Conservation (phyloP, 1,140 invertebrate genomes). For the Gryllus bimaculatus region DNA sequence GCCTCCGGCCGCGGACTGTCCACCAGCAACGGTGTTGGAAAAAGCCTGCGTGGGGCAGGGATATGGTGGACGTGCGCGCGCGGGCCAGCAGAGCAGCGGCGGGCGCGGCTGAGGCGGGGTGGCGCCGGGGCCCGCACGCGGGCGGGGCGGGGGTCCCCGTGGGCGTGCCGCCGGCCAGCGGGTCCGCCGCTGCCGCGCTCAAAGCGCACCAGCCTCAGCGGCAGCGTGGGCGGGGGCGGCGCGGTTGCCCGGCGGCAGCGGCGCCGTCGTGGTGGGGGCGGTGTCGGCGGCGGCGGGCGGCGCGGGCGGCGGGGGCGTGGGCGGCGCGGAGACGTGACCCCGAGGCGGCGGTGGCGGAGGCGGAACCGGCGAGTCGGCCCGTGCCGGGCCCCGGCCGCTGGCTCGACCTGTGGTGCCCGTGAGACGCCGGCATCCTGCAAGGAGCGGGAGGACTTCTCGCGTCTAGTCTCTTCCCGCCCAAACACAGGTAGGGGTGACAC, state of each 20-base stretch:
- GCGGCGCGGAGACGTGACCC: neutral
- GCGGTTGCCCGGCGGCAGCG: neutral
- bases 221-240: constrained; percentile 10
- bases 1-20: too few species aligned
- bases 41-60: too few species aligned
- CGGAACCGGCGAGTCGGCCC: neutral
- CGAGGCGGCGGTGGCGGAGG: too few species aligned
- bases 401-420: constrained; percentile 29
- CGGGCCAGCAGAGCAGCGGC: too few species aligned
- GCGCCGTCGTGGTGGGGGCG: neutral
- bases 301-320: neutral
- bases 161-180: too few species aligned
- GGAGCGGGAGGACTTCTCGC: constrained; percentile 73
- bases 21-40: too few species aligned
- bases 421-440: constrained; percentile 73
- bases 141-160: too few species aligned
- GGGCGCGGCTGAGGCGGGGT: too few species aligned
- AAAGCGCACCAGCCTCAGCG: constrained; percentile 16
- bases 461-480: constrained; percentile 77
- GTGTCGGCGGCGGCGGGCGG: too few species aligned
- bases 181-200: too few species aligned
- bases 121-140: too few species aligned
- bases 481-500: constrained; percentile 59
- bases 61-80: too few species aligned
- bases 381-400: neutral